Base-by-base conservation (phyloP, 2,113 vertebrate genomes). In the Cephalopterus ornatus region DNA sequence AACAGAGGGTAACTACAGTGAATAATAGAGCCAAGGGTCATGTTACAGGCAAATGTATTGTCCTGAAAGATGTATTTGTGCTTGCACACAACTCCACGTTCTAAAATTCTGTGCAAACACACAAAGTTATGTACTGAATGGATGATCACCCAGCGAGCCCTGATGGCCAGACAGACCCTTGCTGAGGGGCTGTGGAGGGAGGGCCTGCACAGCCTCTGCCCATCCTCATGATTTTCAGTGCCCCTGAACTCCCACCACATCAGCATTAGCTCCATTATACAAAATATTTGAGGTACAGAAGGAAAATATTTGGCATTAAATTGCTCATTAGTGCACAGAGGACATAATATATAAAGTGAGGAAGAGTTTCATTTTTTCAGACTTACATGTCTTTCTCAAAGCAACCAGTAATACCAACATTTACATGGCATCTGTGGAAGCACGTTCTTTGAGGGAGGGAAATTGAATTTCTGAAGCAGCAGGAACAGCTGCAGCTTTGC, bases 401-500 rank as follows among this genome's bases (percentile, higher is more conserved):
- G 59, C 63, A 85, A 50, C 19, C 35, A 77, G 44, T 27, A 94
- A 9, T 17, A 47, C 23, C 44, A 92, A 27, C 47, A 63, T 63
- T 42, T 77, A 76, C 4, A 0, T 33, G 58, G n/a, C 53, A 73
- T 65, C 81, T 58, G 28, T 72, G 50, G 42, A 71, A 88, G 49
- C 21, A 50, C 0, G 0, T 81, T 86, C 47, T 47, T 93, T 85
- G 26, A 63, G 55, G 27, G 59, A 90, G 22, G 12, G 47, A 91
- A 83, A 83, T 2, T 18, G 37, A 52, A 82, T 87, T 85, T 93
- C 42, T 52, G 55, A 87, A 62, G 65, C 12, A 82, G 58, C 44
- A 87, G 66, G 73, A 94, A 56, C 33, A 88, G 75, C 61, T 66
- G 71, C 56, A 74, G 41, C 73, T 95, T 95, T 85, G 46, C 61